Evolutionary conservation across 2,888 invertebrate species (phyloP).

Genomic region (Agrotis ipsilon): DNA sequence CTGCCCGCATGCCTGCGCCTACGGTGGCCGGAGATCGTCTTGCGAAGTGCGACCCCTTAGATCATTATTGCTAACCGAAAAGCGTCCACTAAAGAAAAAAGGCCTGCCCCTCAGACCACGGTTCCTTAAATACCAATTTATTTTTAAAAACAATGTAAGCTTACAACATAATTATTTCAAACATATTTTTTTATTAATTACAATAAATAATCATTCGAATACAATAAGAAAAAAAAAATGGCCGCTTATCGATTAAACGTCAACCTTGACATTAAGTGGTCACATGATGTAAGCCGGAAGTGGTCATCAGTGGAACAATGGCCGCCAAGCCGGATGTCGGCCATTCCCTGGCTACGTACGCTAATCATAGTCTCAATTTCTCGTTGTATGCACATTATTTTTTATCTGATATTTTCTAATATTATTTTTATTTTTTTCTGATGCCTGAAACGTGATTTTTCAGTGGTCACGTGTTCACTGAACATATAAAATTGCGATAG

Average conservation of each 20-base stretch:
- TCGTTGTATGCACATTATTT: constrained; percentile 41
- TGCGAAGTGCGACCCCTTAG: too few relatives aligned
- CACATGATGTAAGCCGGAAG: constrained; percentile 60
- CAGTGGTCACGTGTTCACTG: constrained; percentile 19
- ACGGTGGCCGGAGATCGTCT: too few relatives aligned
- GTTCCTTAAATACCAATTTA: too few relatives aligned
- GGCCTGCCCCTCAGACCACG: too few relatives aligned
- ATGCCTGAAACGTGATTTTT: constrained; percentile 21
- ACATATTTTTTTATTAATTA: constrained; percentile 1
- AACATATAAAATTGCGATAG: neutral
- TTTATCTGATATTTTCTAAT: constrained; percentile 47
- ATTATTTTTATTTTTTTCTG: constrained; percentile 4
- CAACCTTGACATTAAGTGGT: constrained; percentile 63
- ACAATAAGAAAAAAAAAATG: constrained; percentile 23
- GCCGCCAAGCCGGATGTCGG: constrained; percentile 59
- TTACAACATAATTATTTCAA: neutral
- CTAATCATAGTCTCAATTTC: constrained; percentile 63
- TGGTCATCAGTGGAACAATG: constrained; percentile 66
- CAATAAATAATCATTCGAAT: constrained; percentile 4
- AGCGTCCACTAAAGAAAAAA: too few relatives aligned
- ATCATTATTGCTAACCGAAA: too few relatives aligned
- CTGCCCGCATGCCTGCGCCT: too few relatives aligned
- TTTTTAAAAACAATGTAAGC: too few relatives aligned
- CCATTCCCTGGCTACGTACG: constrained; percentile 50
- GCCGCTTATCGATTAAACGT: constrained; percentile 49